Conservation (phyloP, 1,140 invertebrate genomes). For the Drosophila arawakana region DNA sequence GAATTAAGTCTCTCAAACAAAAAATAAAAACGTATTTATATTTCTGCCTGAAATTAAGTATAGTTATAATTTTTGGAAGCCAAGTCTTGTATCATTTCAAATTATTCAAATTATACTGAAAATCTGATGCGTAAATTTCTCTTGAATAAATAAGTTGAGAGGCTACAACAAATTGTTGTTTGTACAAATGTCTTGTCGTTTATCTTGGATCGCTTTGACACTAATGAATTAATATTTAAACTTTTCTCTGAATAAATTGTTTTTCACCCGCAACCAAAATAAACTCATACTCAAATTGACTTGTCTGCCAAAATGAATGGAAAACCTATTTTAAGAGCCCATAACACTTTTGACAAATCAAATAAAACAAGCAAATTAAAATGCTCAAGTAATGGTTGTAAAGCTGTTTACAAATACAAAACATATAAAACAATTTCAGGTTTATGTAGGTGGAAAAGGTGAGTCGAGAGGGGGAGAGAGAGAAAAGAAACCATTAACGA, state of each 20-base stretch:
- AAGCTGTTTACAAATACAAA: background rate
- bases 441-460: too few species aligned
- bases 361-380: background rate
- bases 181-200: conserved; percentile 59
- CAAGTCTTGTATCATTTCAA: background rate
- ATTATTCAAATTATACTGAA: conserved; percentile 21
- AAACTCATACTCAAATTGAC: conserved; percentile 10
- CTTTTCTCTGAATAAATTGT: conserved; percentile 45
- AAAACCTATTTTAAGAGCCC: conserved; percentile 6
- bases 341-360: background rate
- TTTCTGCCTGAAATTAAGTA: background rate
- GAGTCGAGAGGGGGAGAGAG: too few species aligned
- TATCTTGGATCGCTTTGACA: conserved; percentile 42
- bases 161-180: conserved; percentile 41
- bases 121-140: conserved; percentile 28
- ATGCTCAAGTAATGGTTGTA: background rate
- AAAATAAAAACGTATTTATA: background rate
- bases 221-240: conserved; percentile 52
- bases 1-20: background rate
- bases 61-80: background rate
- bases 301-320: conserved; percentile 4
- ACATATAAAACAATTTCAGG: background rate
- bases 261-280: conserved; percentile 21
- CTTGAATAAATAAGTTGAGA: conserved; percentile 13
- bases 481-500: too few species aligned